These are phyloP conservation scores for Phrynocephalus vlangalii DNA, from an alignment of 2,797 vertebrate species.

Conservation along the genomic window DNA sequence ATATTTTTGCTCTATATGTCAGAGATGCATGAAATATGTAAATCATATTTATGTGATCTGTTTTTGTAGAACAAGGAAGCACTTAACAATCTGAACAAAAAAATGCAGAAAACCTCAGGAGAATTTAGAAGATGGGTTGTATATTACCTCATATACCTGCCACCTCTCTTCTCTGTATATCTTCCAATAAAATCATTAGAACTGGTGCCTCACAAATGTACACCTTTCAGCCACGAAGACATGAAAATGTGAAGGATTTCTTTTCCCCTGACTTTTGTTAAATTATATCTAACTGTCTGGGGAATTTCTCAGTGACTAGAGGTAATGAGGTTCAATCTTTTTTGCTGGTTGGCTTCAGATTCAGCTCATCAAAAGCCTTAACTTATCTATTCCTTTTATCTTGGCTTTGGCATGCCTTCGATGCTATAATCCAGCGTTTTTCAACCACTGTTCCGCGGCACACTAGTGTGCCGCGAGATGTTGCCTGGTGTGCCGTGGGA, in stretches of 20 bases:
- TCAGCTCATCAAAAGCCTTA: conserved; percentile 75
- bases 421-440: conserved; percentile 76
- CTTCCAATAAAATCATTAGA: conserved; percentile 80
- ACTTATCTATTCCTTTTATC: conserved; percentile 83
- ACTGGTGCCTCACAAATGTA: conserved; percentile 75
- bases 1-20: not conserved
- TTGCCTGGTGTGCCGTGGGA: too few species aligned
- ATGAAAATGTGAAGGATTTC: conserved; percentile 78
- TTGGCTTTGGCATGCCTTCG: conserved; percentile 76
- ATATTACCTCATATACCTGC: conserved; percentile 67
- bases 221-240: conserved; percentile 79
- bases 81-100: conserved; percentile 60
- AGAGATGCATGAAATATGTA: conserved; percentile 23
- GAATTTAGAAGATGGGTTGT: conserved; percentile 64
- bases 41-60: conserved; percentile 22
- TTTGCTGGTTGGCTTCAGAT: conserved; percentile 82
- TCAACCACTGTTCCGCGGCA: too few species aligned
- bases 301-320: conserved; percentile 83
- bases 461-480: too few species aligned
- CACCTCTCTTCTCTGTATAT: conserved; percentile 72
- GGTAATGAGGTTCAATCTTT: conserved; percentile 85
- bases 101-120: conserved; percentile 50
- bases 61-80: conserved; percentile 39
- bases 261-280: conserved; percentile 81
- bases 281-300: conserved; percentile 84